Evolutionary conservation across 2,797 vertebrate species (phyloP), one percentile per base, ranked within the genome.

Genomic region (Channa striata): DNA sequence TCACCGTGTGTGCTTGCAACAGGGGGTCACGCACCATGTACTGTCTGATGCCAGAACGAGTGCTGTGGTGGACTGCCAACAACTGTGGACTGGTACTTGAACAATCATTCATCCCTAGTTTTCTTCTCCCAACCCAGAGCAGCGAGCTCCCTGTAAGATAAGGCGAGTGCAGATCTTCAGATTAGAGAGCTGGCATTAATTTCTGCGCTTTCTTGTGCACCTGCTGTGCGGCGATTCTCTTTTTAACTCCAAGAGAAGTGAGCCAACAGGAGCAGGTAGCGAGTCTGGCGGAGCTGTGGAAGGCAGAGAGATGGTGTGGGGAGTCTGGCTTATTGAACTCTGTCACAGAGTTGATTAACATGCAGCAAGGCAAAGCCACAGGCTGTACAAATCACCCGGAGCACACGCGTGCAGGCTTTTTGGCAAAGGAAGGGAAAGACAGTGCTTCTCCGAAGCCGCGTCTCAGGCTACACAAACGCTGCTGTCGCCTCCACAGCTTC

Each of bases 311-410:
- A 77, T 57, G 44, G 61, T 72, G 56, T 49, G 61, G 44, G 42
- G 60, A 56, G 60, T 75, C 51, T 72, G 69, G 68, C 73, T 72
- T 77, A 43, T 74, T 82, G 71, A 83, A 79, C 71, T 80, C 72
- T 37, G 67, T 64, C 59, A 13, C 40, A 20, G 47, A 67, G 68
- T 72, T 74, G 66, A 82, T 81, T 71, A 78, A 61, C 66, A 66
- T 68, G 50, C 53, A 77, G 74, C 68, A 23, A 23, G 34, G 68
- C 30, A 40, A n/a, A 72, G 72, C 74, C 80, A 48, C 52, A 11
- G 71, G 56, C 71, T 67, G 56, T 23, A 77, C 64, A 76, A 44
- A 78, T 68, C 54, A 81, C 65, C 64, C 54, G 49, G 9, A 80
- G 65, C 63, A 64, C 57, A n/a, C 48, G 59, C 67, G 50, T 59